Percentiles rank a stretch among this genome's conserved stretches.
phyloP scores from a whole-genome alignment of 2,113 vertebrate species.

The Dipodomys stephensi region DNA sequence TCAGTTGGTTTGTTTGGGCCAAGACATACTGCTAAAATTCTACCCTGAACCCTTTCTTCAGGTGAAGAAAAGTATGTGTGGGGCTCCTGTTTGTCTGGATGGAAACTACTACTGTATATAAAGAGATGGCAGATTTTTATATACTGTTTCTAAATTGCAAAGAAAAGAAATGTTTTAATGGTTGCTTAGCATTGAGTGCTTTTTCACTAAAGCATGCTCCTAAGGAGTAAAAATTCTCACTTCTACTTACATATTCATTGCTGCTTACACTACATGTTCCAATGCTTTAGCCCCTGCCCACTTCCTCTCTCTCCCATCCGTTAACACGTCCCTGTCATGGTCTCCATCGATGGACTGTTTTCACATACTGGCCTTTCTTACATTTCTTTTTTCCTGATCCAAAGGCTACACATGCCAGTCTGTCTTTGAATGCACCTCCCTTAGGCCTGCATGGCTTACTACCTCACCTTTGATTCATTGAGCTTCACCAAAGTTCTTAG shows the following conservation, averaged over 20 bases:
- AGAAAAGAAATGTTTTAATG: constrained; percentile 15
- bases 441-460: constrained; percentile 71
- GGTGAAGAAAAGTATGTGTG: neutral
- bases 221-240: constrained; percentile 30
- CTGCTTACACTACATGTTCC: constrained; percentile 28
- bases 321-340: neutral
- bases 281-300: neutral
- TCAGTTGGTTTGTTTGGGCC: constrained; percentile 39
- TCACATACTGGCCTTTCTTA: neutral
- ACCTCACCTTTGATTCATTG: constrained; percentile 62
- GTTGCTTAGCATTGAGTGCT: constrained; percentile 37
- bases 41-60: constrained; percentile 13
- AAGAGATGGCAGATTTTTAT: constrained; percentile 54
- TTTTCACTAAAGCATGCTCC: constrained; percentile 46
- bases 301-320: neutral
- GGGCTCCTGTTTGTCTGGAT: neutral
- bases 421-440: constrained; percentile 8
- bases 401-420: constrained; percentile 35
- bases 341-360: neutral
- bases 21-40: constrained; percentile 53
- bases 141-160: constrained; percentile 20
- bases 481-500: constrained; percentile 21
- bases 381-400: constrained; percentile 6
- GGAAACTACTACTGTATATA: constrained; percentile 34
- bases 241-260: neutral